Conservation (phyloP, 2,797 vertebrate genomes). For the Alectoris magna region DNA sequence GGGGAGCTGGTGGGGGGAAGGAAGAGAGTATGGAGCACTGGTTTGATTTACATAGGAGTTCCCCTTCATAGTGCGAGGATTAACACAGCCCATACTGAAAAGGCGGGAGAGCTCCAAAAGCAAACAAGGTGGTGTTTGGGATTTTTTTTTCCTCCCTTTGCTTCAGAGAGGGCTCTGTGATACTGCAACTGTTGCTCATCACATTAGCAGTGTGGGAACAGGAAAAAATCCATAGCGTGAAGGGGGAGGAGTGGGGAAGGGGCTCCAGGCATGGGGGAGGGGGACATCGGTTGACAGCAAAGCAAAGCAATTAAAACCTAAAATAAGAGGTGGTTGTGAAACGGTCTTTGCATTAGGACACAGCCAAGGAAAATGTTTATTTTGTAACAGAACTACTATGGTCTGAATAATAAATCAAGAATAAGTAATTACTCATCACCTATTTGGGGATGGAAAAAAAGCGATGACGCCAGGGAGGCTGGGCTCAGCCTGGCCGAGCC, state of each 20-base stretch:
- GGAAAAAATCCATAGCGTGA: slow-evolving; percentile 23
- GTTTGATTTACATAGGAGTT: slow-evolving; percentile 86
- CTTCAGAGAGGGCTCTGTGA: slow-evolving; percentile 17
- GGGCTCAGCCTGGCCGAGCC: neutral
- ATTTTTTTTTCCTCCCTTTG: neutral
- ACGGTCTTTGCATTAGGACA: slow-evolving; percentile 48
- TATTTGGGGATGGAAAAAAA: slow-evolving; percentile 64
- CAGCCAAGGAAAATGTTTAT: slow-evolving; percentile 76
- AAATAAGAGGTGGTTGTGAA: slow-evolving; percentile 76
- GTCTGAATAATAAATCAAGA: slow-evolving; percentile 70
- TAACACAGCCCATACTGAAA: slow-evolving; percentile 72
- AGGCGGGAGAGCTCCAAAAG: slow-evolving; percentile 74
- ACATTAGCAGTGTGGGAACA: slow-evolving; percentile 65
- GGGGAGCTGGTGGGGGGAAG: slow-evolving; percentile 37
- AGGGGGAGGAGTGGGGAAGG: neutral
- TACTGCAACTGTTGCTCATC: slow-evolving; percentile 72
- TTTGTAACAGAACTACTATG: slow-evolving; percentile 67
- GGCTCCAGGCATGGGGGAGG: slow-evolving; percentile 27
- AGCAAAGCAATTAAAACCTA: slow-evolving; percentile 71
- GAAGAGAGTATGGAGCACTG: slow-evolving; percentile 76
- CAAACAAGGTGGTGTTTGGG: slow-evolving; percentile 56
- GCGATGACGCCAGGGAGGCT: slow-evolving; percentile 19
- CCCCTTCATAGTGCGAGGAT: slow-evolving; percentile 79
- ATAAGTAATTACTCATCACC: slow-evolving; percentile 73
- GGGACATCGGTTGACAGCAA: slow-evolving; percentile 59